Evolutionary conservation across 1,140 invertebrate genomes (phyloP).

Genomic region (Sitobion miscanthi): DNA sequence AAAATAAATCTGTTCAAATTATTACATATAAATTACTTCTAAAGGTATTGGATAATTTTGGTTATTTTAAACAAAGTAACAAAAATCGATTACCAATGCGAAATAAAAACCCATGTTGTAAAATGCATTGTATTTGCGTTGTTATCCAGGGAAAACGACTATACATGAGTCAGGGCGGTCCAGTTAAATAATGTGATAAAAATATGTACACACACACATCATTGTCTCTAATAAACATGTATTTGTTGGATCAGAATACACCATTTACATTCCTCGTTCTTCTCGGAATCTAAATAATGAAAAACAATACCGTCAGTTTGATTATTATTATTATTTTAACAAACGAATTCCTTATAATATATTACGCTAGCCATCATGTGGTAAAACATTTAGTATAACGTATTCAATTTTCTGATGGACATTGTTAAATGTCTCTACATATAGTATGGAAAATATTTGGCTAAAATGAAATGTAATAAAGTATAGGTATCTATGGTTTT

Average conservation of each 20-base stretch:
- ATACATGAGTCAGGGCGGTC: neutral
- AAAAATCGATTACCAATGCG: neutral
- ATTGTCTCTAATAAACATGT: neutral
- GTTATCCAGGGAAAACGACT: neutral
- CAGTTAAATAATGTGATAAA: neutral
- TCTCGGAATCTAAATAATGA: neutral
- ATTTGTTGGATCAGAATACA: neutral
- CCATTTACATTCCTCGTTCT: neutral
- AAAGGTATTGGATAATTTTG: neutral
- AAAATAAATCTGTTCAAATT: neutral
- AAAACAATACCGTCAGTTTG: neutral
- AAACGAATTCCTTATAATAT: neutral
- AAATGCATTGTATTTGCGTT: neutral
- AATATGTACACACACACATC: neutral
- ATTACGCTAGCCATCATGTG: neutral
- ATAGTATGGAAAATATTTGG: neutral
- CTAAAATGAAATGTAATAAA: neutral
- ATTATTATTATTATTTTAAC: neutral
- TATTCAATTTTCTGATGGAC: neutral
- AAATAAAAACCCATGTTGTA: neutral
- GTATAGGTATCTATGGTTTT: neutral
- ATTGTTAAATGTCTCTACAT: neutral
- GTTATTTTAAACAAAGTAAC: no score
- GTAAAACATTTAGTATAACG: neutral
- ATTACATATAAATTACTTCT: neutral